Evolutionary conservation across 2,888 invertebrate genomes (phyloP), one percentile per base, ranked within the genome.

Genomic region (Nephrocerus scutellatus): DNA sequence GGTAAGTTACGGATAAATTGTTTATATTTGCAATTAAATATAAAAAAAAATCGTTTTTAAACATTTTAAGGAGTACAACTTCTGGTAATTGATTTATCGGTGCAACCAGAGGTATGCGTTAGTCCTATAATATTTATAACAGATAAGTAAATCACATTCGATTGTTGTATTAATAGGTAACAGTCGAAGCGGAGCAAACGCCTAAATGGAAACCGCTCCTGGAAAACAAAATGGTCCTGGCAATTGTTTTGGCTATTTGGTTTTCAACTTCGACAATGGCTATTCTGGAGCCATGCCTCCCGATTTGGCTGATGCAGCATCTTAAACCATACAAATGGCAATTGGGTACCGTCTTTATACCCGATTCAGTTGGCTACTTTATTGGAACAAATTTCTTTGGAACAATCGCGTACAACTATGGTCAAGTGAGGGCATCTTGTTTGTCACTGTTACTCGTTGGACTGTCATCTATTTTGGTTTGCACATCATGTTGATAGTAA

Each of bases 301-400:
- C 88, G 1, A 76, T 87, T 53, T 89, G 88, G 87, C 65, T 88
- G 25, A 75, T 84, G 60, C 60, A 65, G 47, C 56, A 68, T 44
- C 45, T 68, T 0, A 60, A 62, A 37, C 64, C 67, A 0, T 63
- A 60, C 30, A 68, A 65, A 44, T 84, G 84, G 84, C 80, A 84
- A 59, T 63, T 82, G 55, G 88, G 88, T 4, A 80, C 83, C 1
- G 84, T 87, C 5, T 89, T 89, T 56, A 79, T 89, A 44, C 88
- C 89, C 0, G 89, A 89, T 62, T 88, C 87, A 52, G 56, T 88
- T 21, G 88, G 88, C 1, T 89, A 88, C 58, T 74, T 88, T 44
- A 65, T 88, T 25, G 88, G 87, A 18, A 86, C 87, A 1, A 85
- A 86, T 63, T 80, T 79, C 52, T 82, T 86, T 56, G 85, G 85